A percentile compares a stretch with the other conserved stretches of the same genome.
These are phyloP conservation scores for Acleris literana DNA, from an alignment of 2,888 invertebrate species.

Conservation along the genomic window DNA sequence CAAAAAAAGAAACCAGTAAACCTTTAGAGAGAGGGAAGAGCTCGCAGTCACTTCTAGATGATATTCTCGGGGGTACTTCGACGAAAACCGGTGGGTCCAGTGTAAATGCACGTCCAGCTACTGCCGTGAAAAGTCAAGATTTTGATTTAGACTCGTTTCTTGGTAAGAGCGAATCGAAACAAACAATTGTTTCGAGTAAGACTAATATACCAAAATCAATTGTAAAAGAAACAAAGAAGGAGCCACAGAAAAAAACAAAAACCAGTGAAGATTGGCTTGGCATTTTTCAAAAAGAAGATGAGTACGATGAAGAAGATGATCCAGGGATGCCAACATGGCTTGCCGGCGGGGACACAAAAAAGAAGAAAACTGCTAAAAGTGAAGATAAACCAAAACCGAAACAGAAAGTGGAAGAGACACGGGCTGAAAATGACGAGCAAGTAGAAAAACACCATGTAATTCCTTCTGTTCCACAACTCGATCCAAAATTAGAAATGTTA, in stretches of 20 bases:
- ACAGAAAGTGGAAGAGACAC: conserved; percentile 32
- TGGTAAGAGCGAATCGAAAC: conserved; percentile 60
- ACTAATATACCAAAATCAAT: conserved; percentile 47
- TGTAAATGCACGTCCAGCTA: conserved; percentile 51
- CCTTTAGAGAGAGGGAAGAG: conserved; percentile 66
- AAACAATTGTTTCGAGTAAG: conserved; percentile 49
- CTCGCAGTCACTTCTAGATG: conserved; percentile 77
- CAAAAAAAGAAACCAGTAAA: conserved; percentile 57
- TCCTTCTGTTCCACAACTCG: conserved; percentile 30
- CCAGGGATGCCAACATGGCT: conserved; percentile 74
- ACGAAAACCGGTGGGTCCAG: conserved; percentile 52
- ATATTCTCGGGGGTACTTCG: conserved; percentile 80
- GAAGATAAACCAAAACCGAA: conserved; percentile 41
- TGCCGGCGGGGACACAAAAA: conserved; percentile 59
- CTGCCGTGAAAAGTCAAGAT: conserved; percentile 62
- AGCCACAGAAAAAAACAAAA: conserved; percentile 55
- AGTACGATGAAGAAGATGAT: conserved; percentile 53
- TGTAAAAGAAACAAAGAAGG: conserved; percentile 52
- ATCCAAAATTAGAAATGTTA: conserved; percentile 39
- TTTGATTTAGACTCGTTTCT: conserved; percentile 68
- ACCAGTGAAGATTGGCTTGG: conserved; percentile 75
- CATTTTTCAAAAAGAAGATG: conserved; percentile 68
- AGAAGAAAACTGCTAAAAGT: conserved; percentile 53
- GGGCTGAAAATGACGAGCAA: conserved; percentile 39
- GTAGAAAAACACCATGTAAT: conserved; percentile 35